These are phyloP conservation scores for Petrocephalus microphthalmus DNA, from an alignment of 2,113 vertebrate genomes.

Conservation along the genomic window DNA sequence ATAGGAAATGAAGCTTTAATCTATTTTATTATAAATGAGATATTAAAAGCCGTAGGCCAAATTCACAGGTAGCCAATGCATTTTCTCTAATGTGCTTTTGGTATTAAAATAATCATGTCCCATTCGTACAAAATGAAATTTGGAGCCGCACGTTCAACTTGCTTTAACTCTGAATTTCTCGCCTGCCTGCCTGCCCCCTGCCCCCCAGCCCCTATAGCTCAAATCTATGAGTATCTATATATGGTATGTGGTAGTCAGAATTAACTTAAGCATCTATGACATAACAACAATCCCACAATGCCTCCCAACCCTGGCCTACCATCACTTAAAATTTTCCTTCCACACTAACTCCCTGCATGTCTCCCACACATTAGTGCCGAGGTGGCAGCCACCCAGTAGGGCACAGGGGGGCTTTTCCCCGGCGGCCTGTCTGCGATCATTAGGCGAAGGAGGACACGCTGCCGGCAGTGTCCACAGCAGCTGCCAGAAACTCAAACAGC, in stretches of 20 bases:
- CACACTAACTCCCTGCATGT: background rate
- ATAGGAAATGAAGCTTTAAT: constrained; percentile 6
- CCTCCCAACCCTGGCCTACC: no score
- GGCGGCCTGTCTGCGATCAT: background rate
- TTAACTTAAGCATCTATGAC: no score
- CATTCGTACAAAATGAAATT: constrained; percentile 16
- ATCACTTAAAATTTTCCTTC: no score
- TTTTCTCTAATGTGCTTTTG: constrained; percentile 17
- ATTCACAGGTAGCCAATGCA: constrained; percentile 17
- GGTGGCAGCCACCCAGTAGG: background rate
- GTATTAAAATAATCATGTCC: constrained; percentile 20
- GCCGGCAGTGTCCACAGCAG: background rate
- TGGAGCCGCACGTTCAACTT: background rate
- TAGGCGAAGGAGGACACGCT: background rate
- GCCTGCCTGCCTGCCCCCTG: background rate
- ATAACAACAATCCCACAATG: no score
- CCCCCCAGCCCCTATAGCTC: background rate
- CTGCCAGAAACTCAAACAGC: background rate
- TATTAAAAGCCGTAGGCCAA: constrained; percentile 14
- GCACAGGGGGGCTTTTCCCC: no score
- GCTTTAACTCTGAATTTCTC: background rate
- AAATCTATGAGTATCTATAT: no score
- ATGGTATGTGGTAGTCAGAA: no score
- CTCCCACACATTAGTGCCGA: background rate
- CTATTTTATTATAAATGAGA: constrained; percentile 21